Conservation (phyloP, 1,140 invertebrate genomes). For the Drosophila mayri region DNA sequence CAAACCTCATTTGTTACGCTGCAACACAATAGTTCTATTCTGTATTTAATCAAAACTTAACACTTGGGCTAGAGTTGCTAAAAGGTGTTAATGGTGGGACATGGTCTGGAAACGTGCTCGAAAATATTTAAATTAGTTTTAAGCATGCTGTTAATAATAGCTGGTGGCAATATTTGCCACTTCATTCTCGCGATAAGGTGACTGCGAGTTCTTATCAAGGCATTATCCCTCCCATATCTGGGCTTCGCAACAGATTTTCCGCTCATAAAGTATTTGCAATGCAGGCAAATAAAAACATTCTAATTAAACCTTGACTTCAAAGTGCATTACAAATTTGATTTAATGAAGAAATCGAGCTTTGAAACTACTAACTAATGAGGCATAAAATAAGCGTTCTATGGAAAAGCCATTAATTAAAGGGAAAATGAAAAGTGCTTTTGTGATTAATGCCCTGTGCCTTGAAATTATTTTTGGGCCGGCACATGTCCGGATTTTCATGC, state of each 20-base stretch:
- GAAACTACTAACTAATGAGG: conserved; percentile 11
- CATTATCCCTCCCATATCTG: conserved; percentile 16
- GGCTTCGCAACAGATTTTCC: conserved; percentile 16
- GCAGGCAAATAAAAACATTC: conserved; percentile 30
- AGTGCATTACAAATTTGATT: conserved; percentile 14
- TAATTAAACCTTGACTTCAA: conserved; percentile 42
- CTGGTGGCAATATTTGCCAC: conserved; percentile 28
- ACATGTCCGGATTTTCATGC: conserved; percentile 30
- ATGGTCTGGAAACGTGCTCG: conserved; percentile 40
- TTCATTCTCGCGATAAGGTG: conserved; percentile 12
- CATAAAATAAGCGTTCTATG: conserved; percentile 2
- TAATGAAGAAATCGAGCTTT: not conserved
- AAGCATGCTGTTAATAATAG: conserved; percentile 53
- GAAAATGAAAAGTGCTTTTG: conserved; percentile 9
- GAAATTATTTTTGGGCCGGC: conserved; percentile 28
- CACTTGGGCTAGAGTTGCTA: conserved; percentile 24
- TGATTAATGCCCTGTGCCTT: conserved; percentile 35
- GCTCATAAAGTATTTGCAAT: conserved; percentile 14
- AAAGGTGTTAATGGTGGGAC: conserved; percentile 38
- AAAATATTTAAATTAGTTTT: conserved; percentile 44
- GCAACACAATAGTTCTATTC: conserved; percentile 3
- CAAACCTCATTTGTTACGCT: not conserved
- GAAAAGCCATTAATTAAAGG: conserved; percentile 13
- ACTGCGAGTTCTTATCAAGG: conserved; percentile 12
- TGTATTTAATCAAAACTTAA: conserved; percentile 49